Evolutionary conservation across 2,888 invertebrate species (phyloP), one percentile per base, ranked within the genome.

Genomic region (Stenoptilia bipunctidactyla): DNA sequence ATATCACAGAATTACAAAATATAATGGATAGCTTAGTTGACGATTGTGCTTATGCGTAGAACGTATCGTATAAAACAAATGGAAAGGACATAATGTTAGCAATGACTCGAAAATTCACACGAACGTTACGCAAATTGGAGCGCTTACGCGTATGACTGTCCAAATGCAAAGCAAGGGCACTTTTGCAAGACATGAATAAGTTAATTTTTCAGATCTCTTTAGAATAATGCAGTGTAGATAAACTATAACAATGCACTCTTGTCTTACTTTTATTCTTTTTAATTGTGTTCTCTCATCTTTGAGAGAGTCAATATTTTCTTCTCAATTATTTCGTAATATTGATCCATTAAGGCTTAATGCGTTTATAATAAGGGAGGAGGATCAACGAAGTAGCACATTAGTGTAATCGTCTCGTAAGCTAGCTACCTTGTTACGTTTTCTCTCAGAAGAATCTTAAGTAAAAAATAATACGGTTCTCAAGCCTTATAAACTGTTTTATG

Each of bases 321-420:
- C 30, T 30, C 30, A 9, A 25, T n/a, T 6, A 25, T 30, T 4
- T 42, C 43, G 52, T 48, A 55, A 49, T 49, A 50, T 45, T 41
- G 51, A 56, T 61, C 58, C 65, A 70, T 71, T 69, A 64, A 46
- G 45, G 51, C 46, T 50, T 68, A 73, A 74, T 74, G 68, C 55
- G 56, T 64, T 73, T 75, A 70, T 75, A 76, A 75, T 72, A 69
- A 64, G 63, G 65, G 67, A 57, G 61, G 46, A 44, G 47, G 46
- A 42, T 34, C 46, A 48, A 48, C 47, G 50, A 58, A 62, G 59
- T 69, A 71, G 57, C 73, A 69, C 75, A 76, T 77, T 74, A 75
- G 60, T 57, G 52, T 71, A 72, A 76, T 71, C 62, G 66, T 52
- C 49, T 48, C 43, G 40, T 37, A 36, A 44, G 50, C 46, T 45